phyloP scores from a whole-genome alignment of 2,113 vertebrate genomes.

The Elephantulus edwardii region DNA sequence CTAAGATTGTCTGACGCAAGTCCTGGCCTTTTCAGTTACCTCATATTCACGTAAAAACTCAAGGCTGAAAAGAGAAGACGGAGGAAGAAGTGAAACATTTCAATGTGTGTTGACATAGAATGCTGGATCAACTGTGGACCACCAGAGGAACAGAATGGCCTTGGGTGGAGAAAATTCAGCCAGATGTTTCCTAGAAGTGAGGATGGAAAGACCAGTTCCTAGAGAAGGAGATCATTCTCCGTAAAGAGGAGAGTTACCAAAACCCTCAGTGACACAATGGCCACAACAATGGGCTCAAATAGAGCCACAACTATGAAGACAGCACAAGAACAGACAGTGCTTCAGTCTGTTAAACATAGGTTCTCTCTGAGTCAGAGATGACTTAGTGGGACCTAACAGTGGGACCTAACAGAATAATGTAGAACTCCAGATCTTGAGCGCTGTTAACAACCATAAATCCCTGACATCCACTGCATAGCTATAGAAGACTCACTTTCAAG shows the following conservation, averaged over 20 bases:
- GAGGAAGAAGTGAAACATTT: not conserved
- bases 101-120: not conserved
- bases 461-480: too few species aligned
- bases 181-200: not conserved
- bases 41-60: not conserved
- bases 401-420: too few species aligned
- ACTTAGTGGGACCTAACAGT: too few species aligned
- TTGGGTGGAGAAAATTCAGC: not conserved
- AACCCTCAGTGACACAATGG: too few species aligned
- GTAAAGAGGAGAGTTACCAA: too few species aligned
- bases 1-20: not conserved
- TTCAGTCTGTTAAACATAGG: too few species aligned
- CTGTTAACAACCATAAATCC: not conserved
- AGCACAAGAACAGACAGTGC: too few species aligned
- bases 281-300: too few species aligned
- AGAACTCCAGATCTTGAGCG: not conserved
- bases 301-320: too few species aligned
- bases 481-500: not conserved
- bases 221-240: too few species aligned
- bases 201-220: not conserved
- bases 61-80: not conserved
- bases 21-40: not conserved
- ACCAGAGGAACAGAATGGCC: not conserved
- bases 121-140: not conserved
- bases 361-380: not conserved